A percentile compares a stretch with the other conserved stretches of the same genome.
Evolutionary conservation across 2,797 vertebrate species (phyloP).

Genomic region (Moxostoma hubbsi): DNA sequence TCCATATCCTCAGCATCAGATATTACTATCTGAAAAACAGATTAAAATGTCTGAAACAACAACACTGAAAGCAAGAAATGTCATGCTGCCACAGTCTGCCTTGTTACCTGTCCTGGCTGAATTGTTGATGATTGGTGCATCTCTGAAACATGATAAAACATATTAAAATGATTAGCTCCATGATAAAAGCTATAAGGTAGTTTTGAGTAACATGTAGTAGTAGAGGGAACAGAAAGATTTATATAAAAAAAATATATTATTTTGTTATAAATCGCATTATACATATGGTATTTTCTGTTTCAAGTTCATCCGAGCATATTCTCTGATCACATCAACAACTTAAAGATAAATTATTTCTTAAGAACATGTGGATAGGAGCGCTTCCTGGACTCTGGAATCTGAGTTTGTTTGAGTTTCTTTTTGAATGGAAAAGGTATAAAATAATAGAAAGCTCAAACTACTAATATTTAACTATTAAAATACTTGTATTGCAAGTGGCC

Average conservation of each 20-base stretch:
- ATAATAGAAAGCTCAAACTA: no score
- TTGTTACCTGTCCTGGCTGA: constrained; percentile 20
- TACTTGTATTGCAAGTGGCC: no score
- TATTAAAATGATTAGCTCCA: background rate
- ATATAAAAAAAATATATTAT: background rate
- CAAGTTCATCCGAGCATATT: constrained; percentile 14
- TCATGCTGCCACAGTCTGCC: constrained; percentile 24
- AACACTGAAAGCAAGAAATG: constrained; percentile 35
- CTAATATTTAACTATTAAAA: no score
- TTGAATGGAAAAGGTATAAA: no score
- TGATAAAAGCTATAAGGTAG: constrained; percentile 16
- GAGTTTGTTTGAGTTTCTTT: no score
- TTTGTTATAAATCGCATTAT: constrained; percentile 17
- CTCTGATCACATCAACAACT: constrained; percentile 22
- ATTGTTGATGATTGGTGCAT: constrained; percentile 26
- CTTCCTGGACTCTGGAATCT: no score
- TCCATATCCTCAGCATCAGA: constrained; percentile 23
- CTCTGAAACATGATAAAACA: constrained; percentile 12
- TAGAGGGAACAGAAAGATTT: background rate
- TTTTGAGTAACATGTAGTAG: constrained; percentile 15
- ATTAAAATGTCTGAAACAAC: constrained; percentile 37
- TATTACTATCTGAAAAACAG: constrained; percentile 19
- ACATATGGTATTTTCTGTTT: no score
- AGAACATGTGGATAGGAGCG: no score
- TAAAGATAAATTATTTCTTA: background rate